phyloP scores from a whole-genome alignment of 2,888 invertebrate species.

The Rhimphoctona megacephalus region DNA sequence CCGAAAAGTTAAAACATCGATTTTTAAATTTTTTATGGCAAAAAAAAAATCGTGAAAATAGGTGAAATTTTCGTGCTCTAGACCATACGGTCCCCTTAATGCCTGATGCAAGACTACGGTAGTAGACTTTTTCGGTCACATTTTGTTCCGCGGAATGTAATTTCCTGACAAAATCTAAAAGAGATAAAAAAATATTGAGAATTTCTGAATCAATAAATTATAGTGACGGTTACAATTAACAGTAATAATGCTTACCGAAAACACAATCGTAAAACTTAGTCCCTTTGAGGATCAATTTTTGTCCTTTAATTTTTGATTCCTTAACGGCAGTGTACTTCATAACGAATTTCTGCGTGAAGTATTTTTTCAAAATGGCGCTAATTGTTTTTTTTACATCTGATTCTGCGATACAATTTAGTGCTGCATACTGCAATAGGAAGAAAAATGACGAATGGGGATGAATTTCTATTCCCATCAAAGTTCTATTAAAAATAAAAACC shows the following conservation, averaged over 20 bases:
- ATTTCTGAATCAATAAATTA: background rate
- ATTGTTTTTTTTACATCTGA: background rate
- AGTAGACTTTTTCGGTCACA: background rate
- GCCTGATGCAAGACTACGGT: background rate
- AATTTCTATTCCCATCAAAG: too few relatives aligned
- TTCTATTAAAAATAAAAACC: too few relatives aligned
- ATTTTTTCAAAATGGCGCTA: background rate
- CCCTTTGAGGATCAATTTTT: background rate
- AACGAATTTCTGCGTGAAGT: background rate
- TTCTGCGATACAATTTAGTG: background rate
- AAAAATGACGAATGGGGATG: background rate
- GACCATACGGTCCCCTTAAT: too few relatives aligned
- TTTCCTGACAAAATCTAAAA: background rate
- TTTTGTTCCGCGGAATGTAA: background rate
- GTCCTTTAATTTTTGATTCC: background rate
- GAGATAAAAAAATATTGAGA: background rate
- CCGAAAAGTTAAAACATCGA: too few relatives aligned
- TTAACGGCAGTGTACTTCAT: background rate
- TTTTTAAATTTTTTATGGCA: too few relatives aligned
- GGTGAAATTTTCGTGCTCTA: too few relatives aligned
- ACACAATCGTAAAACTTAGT: background rate
- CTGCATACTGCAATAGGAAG: background rate
- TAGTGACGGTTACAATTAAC: background rate
- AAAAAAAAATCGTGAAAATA: too few relatives aligned
- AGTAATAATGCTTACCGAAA: background rate